Conservation (phyloP, 2,113 vertebrate genomes). For the Blennius ocellaris region DNA sequence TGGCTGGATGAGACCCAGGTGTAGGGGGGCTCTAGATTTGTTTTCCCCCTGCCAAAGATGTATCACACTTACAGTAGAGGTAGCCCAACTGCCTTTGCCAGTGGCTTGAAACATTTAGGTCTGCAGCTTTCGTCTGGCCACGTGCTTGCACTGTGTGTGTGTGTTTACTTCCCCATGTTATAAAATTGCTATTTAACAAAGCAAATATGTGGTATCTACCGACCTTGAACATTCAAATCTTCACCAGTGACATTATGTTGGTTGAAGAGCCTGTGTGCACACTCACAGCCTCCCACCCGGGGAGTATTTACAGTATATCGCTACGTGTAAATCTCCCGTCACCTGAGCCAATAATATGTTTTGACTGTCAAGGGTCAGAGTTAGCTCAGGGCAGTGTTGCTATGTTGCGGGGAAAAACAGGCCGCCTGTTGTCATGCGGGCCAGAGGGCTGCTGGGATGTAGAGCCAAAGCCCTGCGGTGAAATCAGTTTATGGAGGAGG, state of each 20-base stretch:
- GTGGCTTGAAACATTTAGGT: conserved; percentile 34
- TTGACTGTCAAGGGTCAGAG: conserved; percentile 65
- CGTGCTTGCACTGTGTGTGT: conserved; percentile 28
- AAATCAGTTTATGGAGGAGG: conserved; percentile 70
- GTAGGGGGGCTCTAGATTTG: conserved; percentile 45
- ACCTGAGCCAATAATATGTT: conserved; percentile 72
- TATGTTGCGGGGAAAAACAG: conserved; percentile 72
- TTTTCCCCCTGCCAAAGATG: conserved; percentile 58
- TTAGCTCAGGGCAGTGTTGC: conserved; percentile 69
- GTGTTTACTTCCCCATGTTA: conserved; percentile 46
- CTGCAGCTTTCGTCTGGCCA: conserved; percentile 24
- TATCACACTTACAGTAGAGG: conserved; percentile 54
- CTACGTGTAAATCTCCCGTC: conserved; percentile 49
- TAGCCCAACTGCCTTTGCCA: conserved; percentile 25
- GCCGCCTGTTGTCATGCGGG: conserved; percentile 72
- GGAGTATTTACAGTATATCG: conserved; percentile 36
- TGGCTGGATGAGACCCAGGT: conserved; percentile 39
- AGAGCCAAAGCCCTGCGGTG: conserved; percentile 70
- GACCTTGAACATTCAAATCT: conserved; percentile 46
- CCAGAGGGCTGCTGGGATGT: conserved; percentile 68
- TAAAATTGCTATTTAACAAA: conserved; percentile 39
- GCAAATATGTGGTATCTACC: conserved; percentile 40
- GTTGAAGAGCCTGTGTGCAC: conserved; percentile 16
- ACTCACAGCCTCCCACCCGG: conserved; percentile 5
- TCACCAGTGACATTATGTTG: conserved; percentile 29